Base-by-base conservation (phyloP, 2,113 vertebrate species). In the Arothron firmamentum region DNA sequence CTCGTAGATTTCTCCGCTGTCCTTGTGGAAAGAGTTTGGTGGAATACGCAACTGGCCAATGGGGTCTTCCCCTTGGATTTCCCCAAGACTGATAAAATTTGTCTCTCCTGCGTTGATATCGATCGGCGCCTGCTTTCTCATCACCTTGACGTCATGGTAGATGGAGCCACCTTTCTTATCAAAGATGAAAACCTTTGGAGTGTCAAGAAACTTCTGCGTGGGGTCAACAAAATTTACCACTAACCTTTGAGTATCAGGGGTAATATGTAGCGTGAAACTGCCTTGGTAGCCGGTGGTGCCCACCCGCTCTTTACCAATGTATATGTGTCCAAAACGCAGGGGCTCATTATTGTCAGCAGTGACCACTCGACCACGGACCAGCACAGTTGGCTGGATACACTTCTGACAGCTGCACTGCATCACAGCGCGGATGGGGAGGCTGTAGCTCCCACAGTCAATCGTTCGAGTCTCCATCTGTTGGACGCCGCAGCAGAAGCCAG, bases 271-370 rank as follows among this genome's bases (percentile, higher is more conserved):
- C 16, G 93, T 95, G 85, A 99, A 99, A 43, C 93, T 92, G 4
- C 96, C 97, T 75, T 93, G 92, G 89, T 93, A 96, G 42, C 94
- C 93, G 0, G 96, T 97, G 70, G 94, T 95, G 1, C 97, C 95
- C 0, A 91, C 86, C 38, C 92, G 87, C 59, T 93, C 90, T 4
- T 52, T 90, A 2, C 89, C 94, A 4, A 96, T 87, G 59, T 93
- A 93, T 77, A 99, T 94, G 67, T 92, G 88, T 10, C 95, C 96
- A 14, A 98, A 98, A 56, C 94, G 91, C 70, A 99, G 79, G 3
- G 97, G 96, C 58, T 97, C 95, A 0, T 88, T 69, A 0, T 92
- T 91, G 80, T 99, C 96, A 0, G 92, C 92, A 0, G 95, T 89
- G 11, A 90, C 90, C 68, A 95, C 93, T 38, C 93, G 85, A 6